Base-by-base conservation (phyloP, 1,140 invertebrate species). In the fruit fly (Drosophila melanogaster) region DNA sequence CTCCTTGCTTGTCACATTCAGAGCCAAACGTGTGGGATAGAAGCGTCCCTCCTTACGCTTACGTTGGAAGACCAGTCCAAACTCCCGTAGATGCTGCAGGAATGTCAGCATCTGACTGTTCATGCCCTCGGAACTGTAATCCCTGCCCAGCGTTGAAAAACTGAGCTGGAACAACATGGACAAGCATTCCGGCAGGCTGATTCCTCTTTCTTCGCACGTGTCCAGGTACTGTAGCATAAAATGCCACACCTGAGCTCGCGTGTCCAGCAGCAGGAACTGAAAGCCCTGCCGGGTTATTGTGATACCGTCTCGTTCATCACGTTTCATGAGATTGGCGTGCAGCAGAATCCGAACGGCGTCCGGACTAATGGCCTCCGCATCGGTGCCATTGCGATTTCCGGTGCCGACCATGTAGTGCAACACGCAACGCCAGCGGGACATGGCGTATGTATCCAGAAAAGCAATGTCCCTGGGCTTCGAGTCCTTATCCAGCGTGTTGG, bases 381-480 rank as follows among this genome's bases (percentile, higher is more conserved):
- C 96, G 19, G 69, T 56, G n/a, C 71, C 85, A 26, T 64, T 80
- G 2, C 83, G 71, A 43, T 57, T 77, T 35, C 96, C 95, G 8
- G 97, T 97, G 19, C 97, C 98, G 47, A 98, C 98, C 96, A 99
- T 98, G 91, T 98, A 99, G 93, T 99, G 98, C 3, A 99, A 93
- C 10, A 99, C 97, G 92, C 97, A 98, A 92, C 99, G 97, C 98
- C 98, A 99, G 49, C 98, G 93, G 90, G 98, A 97, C 80, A 97
- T 93, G 0, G 98, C 97, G 93, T 99, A 99, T 11, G 95, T 94
- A 93, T 99, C 98, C 33, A 99, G 93, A 92, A 98, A 98, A 11
- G 95, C 94, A 4, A 98, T 94, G 84, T 98, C 98, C 73, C 97
- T 94, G 1, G 96, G 95, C 93, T 99, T 98, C 61, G 96, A 96